Conservation (phyloP, 2,888 invertebrate genomes). For the Hyposoter didymator region DNA sequence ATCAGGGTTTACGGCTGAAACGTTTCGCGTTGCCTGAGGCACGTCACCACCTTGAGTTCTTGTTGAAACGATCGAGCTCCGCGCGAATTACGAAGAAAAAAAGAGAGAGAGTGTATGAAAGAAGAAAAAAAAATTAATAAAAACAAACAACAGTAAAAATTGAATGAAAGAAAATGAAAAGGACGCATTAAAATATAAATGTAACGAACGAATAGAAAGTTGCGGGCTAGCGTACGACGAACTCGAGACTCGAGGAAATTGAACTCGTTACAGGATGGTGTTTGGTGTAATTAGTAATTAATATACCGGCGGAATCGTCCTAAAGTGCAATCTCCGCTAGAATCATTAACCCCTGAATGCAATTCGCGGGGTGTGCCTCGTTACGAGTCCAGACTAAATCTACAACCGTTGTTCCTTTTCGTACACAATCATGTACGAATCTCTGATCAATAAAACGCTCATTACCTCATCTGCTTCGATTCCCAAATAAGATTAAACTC, state of each 20-base stretch:
- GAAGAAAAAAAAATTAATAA: constrained; percentile 19
- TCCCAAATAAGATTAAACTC: background rate
- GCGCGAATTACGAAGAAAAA: constrained; percentile 33
- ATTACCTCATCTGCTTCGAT: background rate
- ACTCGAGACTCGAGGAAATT: constrained; percentile 38
- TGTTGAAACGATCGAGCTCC: constrained; percentile 44
- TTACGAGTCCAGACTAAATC: constrained; percentile 28
- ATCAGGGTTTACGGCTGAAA: constrained; percentile 74
- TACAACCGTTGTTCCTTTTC: constrained; percentile 20
- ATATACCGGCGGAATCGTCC: constrained; percentile 30
- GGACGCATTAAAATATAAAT: constrained; percentile 3
- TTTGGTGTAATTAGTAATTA: constrained; percentile 62
- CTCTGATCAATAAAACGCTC: constrained; percentile 64
- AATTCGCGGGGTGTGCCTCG: constrained; percentile 24
- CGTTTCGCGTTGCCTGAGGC: constrained; percentile 57
- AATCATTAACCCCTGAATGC: constrained; percentile 34
- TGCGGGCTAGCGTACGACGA: background rate
- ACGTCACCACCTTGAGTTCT: constrained; percentile 57
- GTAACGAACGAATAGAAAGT: constrained; percentile 5
- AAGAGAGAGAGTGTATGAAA: constrained; percentile 2
- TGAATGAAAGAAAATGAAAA: background rate
- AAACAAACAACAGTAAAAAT: constrained; percentile 39
- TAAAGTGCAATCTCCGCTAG: constrained; percentile 18
- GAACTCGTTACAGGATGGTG: constrained; percentile 54
- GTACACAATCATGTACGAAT: background rate